Evolutionary conservation across 2,113 vertebrate species (phyloP).

Genomic region (Alouatta palliata): DNA sequence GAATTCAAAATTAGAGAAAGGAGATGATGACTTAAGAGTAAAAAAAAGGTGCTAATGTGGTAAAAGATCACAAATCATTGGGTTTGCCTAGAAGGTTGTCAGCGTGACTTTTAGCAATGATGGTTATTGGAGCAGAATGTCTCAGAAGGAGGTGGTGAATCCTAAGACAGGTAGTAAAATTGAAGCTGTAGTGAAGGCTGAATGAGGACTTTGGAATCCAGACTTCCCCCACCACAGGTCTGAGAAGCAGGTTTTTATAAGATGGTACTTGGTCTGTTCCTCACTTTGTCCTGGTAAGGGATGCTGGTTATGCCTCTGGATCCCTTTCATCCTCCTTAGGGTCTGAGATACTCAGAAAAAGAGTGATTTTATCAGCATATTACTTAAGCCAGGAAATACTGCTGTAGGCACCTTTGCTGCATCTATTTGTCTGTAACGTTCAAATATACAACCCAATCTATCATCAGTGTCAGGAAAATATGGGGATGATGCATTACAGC

Average conservation of each 20-base stretch:
- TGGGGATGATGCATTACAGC: slow-evolving; percentile 25
- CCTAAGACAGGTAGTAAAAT: background rate
- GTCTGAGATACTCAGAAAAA: slow-evolving; percentile 7
- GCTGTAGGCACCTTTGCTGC: background rate
- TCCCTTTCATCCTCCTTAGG: background rate
- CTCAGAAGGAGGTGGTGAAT: background rate
- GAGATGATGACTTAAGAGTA: background rate
- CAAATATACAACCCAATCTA: background rate
- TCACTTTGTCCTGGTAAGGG: background rate
- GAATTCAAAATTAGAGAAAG: background rate
- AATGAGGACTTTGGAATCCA: slow-evolving; percentile 1
- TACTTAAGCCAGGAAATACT: slow-evolving; percentile 22
- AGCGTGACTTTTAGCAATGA: background rate
- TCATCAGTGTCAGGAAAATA: background rate
- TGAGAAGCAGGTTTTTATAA: slow-evolving; percentile 34
- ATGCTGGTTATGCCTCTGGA: background rate
- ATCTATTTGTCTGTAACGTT: background rate
- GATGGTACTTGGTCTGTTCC: background rate
- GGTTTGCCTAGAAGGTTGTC: slow-evolving; percentile 31
- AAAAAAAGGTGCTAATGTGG: background rate
- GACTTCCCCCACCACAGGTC: background rate
- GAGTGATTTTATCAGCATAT: background rate
- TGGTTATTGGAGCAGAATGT: slow-evolving; percentile 9
- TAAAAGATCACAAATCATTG: background rate
- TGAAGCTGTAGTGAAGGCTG: background rate